Conservation (phyloP, 2,113 vertebrate species). For the Myocastor coypus region DNA sequence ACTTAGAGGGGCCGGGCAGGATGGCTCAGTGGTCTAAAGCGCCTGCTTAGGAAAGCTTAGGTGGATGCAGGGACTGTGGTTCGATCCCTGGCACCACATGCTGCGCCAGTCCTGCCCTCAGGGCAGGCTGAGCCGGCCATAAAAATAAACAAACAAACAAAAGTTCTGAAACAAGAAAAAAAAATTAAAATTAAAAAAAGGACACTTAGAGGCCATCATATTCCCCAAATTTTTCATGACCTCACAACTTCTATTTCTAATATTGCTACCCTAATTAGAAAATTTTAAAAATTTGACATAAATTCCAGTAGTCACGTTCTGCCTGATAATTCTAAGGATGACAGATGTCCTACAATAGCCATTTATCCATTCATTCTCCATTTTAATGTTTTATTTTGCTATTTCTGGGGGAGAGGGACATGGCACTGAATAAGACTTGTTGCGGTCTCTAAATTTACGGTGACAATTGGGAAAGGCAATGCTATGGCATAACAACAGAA, state of each 20-base stretch:
- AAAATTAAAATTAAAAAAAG: background rate
- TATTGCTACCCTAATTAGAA: background rate
- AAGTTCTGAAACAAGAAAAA: too few species aligned
- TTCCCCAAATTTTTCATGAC: background rate
- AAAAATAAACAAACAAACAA: too few species aligned
- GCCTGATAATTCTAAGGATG: background rate
- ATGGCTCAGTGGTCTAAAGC: too few species aligned
- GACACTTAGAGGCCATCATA: background rate
- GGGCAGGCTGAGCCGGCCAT: too few species aligned
- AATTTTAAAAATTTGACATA: constrained; percentile 10
- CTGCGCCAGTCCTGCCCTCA: too few species aligned
- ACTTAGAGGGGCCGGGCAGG: too few species aligned
- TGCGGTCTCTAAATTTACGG: background rate
- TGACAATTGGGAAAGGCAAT: background rate
- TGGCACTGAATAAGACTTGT: background rate
- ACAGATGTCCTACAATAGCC: background rate
- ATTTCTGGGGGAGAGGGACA: accelerated
- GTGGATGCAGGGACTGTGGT: too few species aligned
- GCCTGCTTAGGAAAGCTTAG: too few species aligned
- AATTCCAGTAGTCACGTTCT: background rate
- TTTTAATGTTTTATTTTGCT: background rate
- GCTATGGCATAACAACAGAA: background rate
- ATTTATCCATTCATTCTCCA: background rate
- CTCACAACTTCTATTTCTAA: background rate
- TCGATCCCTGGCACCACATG: too few species aligned